Percentiles rank a stretch among this genome's conserved stretches.
These are phyloP conservation scores for Lepeophtheirus salmonis DNA, from an alignment of 1,140 invertebrate species.

Conservation along the genomic window DNA sequence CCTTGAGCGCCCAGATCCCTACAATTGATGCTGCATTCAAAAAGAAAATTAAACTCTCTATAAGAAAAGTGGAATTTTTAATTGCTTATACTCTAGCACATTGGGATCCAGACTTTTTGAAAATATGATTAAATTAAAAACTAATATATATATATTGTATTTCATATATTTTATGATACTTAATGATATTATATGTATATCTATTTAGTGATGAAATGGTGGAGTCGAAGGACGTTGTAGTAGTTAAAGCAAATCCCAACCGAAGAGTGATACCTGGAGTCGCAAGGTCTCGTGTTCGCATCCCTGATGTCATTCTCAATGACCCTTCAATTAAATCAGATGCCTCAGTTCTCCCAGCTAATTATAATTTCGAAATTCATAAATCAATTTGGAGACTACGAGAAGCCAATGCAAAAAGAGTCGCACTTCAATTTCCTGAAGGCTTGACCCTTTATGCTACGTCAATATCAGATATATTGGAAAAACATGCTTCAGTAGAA, in stretches of 20 bases:
- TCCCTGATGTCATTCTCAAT: slow-evolving; percentile 62
- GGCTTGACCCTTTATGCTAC: slow-evolving; percentile 75
- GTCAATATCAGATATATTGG: slow-evolving; percentile 80
- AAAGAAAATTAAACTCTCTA: background rate
- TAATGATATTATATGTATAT: background rate
- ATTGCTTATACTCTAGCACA: background rate
- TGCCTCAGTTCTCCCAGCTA: slow-evolving; percentile 54
- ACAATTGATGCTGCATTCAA: background rate
- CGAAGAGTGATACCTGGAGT: slow-evolving; percentile 22
- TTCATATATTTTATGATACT: too few relatives aligned
- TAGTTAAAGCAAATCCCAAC: slow-evolving; percentile 22
- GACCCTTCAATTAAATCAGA: slow-evolving; percentile 52
- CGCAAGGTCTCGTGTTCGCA: slow-evolving; percentile 27
- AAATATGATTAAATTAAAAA: background rate
- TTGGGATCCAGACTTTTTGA: background rate
- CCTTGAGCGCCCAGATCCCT: background rate
- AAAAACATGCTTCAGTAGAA: slow-evolving; percentile 74
- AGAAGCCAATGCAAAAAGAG: slow-evolving; percentile 55
- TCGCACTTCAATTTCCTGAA: slow-evolving; percentile 94
- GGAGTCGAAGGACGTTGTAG: slow-evolving; percentile 6
- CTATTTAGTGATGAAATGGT: background rate
- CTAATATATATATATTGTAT: background rate
- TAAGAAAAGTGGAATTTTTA: background rate
- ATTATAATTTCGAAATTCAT: slow-evolving; percentile 97
- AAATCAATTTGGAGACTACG: slow-evolving; percentile 94